phyloP scores from a whole-genome alignment of 2,888 invertebrate genomes.

The Linhomoeus sp. region DNA sequence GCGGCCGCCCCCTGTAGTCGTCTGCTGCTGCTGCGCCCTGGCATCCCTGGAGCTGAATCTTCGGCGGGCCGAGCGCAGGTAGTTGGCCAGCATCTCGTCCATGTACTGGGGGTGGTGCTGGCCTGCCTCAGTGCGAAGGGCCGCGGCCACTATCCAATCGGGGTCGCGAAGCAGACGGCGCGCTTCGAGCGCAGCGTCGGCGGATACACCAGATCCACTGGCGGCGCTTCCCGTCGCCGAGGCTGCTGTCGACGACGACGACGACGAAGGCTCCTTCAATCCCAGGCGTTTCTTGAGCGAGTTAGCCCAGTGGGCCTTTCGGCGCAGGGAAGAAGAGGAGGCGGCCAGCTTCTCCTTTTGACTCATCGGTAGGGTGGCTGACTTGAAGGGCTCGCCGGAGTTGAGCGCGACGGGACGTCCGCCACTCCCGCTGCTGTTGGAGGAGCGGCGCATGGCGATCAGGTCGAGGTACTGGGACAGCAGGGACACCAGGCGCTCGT shows the following conservation, averaged over 20 bases:
- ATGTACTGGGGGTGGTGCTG: constrained; percentile 17
- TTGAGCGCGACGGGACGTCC: no score
- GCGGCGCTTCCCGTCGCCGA: not conserved
- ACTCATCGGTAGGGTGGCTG: no score
- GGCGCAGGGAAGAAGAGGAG: no score
- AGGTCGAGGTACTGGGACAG: constrained; percentile 21
- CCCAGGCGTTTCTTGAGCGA: no score
- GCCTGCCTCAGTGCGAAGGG: constrained; percentile 9
- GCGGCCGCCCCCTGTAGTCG: not conserved
- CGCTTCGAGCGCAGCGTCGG: not conserved
- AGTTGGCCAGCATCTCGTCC: constrained; percentile 9
- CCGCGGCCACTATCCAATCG: constrained; percentile 17
- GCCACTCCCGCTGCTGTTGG: no score
- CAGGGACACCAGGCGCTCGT: constrained; percentile 12
- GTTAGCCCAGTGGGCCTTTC: no score
- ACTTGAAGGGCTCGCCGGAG: no score
- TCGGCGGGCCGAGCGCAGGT: constrained; percentile 17
- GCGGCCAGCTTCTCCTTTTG: no score
- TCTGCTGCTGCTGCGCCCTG: no score
- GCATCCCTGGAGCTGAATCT: constrained; percentile 8
- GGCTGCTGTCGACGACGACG: no score
- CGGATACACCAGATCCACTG: not conserved
- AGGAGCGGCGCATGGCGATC: not conserved
- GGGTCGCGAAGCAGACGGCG: constrained; percentile 11
- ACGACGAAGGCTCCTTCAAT: no score